Base-by-base conservation (phyloP, 2,888 invertebrate species). In the Polydrusus pterygomalis region DNA sequence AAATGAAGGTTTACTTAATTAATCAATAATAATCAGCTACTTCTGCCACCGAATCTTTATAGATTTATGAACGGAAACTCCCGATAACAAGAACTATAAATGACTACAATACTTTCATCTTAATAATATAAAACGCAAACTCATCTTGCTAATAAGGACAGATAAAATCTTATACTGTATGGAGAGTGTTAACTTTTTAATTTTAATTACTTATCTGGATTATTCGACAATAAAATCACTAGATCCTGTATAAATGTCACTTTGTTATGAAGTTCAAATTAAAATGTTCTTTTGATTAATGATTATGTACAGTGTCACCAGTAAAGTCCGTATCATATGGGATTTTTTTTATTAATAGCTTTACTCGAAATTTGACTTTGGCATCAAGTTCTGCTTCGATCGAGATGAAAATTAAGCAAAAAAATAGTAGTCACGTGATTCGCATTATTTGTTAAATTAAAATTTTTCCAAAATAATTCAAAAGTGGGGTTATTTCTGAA, bases 161-260 rank as follows among this genome's bases (percentile, higher is more conserved):
- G 70, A 70, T 70, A 60, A 70, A 58, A 70, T 58, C 49, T 49
- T 60, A 43, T 17, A 43, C 25, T 68, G 58, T 62, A 17, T 34
- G 47, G 60, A 60, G 47, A 70, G 60, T 62, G 60, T 62, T 60
- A 60, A 62, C 34, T 70, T 69, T 69, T 70, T 70, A 70, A 70
- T 69, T 69, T 70, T 70, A 70, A 70, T 70, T 70, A 60, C 60
- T 38, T 60, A 60, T 62, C 47, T 60, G 43, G 70, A 49, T 47
- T 70, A 70, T 60, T 47, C 15, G 47, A 64, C 43, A 10, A 1
- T 34, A 34, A 1, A 34, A 34, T 34, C 25, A 18, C 45, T 10
- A 34, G 47, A 64, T 20, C 13, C 63, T 47, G n/a, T 45, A n/a
- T 25, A 64, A 64, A 64, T 49, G 47, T 64, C 30, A n/a, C 34